Base-by-base conservation (phyloP, 2,113 vertebrate genomes). In the Oryzias melastigma region DNA sequence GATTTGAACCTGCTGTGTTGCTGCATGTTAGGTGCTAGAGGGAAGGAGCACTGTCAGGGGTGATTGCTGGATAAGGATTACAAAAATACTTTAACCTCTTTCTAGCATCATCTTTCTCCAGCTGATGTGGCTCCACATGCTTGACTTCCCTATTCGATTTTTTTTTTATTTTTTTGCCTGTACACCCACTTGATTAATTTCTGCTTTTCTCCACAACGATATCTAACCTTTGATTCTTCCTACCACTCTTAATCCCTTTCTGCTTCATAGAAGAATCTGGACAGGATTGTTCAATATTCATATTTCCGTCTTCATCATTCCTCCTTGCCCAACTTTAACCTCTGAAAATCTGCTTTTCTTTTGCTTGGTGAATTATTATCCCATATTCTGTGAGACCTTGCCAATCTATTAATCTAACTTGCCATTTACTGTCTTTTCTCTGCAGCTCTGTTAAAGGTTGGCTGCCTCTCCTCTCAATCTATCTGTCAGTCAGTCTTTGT, bases 401-500 rank as follows among this genome's bases (percentile, higher is more conserved):
- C 80, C 87, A 87, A 89, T 92, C 90, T 90, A 87, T 90, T 90
- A 87, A 92, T 91, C 89, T 87, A 88, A 90, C 86, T 91, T 90
- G 81, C 89, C 87, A 89, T 90, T 90, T 85, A 87, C 88, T 87
- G 85, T 85, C 85, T 90, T 83, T 79, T 82, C 84, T 84, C 79
- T 77, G 58, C 76, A 80, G 80, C 80, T 89, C 86, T 87, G 85
- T 87, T 89, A 91, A 91, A 91, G 89, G 83, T 91, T 91, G 89
- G 75, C 89, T 90, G 86, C 84, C 80, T 88, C 81, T 86, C 79
- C 82, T 87, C 87, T 81, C 78, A 75, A 85, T 90, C 84, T 82
- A 87, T 91, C 89, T 91, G 89, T 90, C 91, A 91, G 74, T 92
- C 90, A 90, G 86, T 88, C 89, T 91, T 91, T 92, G 88, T 91